Conservation (phyloP, 2,113 vertebrate species). For the Candoia aspera region DNA sequence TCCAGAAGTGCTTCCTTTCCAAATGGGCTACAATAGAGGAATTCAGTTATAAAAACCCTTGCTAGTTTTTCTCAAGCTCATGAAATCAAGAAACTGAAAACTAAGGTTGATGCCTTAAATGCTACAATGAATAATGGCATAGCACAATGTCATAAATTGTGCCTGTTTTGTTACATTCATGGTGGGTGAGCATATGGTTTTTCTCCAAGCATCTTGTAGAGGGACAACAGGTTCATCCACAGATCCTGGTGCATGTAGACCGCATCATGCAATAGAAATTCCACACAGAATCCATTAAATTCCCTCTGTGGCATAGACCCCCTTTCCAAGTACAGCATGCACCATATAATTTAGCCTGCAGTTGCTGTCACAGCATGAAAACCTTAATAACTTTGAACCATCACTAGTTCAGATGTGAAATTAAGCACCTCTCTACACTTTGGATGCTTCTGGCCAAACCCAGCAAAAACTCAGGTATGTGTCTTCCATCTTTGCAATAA, state of each 20-base stretch:
- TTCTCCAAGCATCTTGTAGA: background rate
- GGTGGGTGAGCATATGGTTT: background rate
- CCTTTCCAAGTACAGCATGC: background rate
- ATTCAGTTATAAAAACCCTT: background rate
- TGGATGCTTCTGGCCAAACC: too few species aligned
- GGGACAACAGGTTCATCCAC: background rate
- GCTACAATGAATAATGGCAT: background rate
- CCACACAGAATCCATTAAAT: background rate
- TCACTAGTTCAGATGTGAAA: too few species aligned
- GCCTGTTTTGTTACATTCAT: background rate
- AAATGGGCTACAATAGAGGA: background rate
- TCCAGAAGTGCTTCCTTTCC: background rate
- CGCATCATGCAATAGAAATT: background rate
- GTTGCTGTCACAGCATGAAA: background rate
- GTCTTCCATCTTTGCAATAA: too few species aligned
- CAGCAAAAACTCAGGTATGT: too few species aligned
- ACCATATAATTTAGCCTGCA: background rate
- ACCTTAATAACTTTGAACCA: background rate
- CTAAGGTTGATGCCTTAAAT: background rate
- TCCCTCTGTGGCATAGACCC: background rate
- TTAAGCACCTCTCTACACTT: too few species aligned
- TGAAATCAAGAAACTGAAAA: background rate
- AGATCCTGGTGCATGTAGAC: background rate
- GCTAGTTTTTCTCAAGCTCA: background rate
- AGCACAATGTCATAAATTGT: background rate